Conservation (phyloP, 2,797 vertebrate species). For the Muscicapa striata region DNA sequence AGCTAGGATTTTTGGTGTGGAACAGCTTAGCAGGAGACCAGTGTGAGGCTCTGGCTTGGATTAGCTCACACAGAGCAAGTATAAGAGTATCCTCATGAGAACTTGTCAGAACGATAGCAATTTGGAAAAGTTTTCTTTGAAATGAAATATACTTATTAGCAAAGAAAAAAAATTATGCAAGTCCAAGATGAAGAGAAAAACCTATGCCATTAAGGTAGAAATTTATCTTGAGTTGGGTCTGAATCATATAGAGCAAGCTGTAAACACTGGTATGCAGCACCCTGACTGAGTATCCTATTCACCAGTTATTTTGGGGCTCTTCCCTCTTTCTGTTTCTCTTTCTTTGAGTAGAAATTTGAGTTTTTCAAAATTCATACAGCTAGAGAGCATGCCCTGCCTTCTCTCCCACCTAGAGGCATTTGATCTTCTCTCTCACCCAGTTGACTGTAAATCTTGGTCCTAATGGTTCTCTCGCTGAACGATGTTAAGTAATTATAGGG, state of each 20-base stretch:
- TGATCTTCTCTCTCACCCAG: not conserved
- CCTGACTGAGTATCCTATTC: not conserved
- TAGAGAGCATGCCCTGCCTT: not conserved
- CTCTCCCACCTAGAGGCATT: not conserved
- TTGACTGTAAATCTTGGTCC: not conserved
- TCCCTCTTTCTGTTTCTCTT: not conserved
- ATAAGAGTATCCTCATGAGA: not conserved
- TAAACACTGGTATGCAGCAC: not conserved
- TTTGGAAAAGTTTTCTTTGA: not conserved
- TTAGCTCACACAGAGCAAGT: not conserved
- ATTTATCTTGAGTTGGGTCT: not conserved
- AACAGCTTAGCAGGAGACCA: not conserved
- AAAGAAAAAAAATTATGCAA: not conserved
- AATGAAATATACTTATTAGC: not conserved
- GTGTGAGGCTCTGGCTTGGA: not conserved
- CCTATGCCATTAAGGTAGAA: not conserved
- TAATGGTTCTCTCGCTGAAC: not conserved
- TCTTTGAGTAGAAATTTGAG: not conserved
- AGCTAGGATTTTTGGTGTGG: not conserved
- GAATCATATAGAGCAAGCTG: not conserved
- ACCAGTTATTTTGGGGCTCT: not conserved
- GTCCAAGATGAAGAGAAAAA: not conserved
- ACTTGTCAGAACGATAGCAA: not conserved
- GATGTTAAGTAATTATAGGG: not conserved
- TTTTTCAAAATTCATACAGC: not conserved